Base-by-base conservation (phyloP, 2,797 vertebrate genomes). In the Notoglanidium macrostoma region DNA sequence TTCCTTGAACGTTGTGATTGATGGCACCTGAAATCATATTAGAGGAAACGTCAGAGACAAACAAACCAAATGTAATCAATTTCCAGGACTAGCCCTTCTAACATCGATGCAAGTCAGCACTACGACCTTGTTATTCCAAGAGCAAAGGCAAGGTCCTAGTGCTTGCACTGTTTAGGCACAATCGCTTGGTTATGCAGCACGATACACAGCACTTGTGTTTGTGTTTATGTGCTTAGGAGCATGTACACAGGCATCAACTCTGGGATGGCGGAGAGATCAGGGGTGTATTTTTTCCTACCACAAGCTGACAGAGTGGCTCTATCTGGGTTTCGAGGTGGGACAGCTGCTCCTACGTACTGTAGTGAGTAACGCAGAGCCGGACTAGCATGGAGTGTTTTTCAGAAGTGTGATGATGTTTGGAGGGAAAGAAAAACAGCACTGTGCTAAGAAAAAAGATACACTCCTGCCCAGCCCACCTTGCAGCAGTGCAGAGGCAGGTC, bases 401-500 rank as follows among this genome's bases (percentile, higher is more conserved):
- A 80, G 87, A 85, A 74, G 84, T 63, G 86, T 84, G 90, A 76
- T 55, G 90, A 86, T 82, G 83, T 83, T 83, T 14, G 46, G 57
- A 68, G 44, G 63, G 26, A 67, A 83, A 84, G 35, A 80, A 89
- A 40, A 81, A 63, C 89, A 85, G 86, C 46, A 82, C 67, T 59
- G 86, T 72, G 86, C 85, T 89, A 78, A 85, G 70, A 90, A 83
- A 86, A 73, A 85, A 87, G 87, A 89, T 55, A 14, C 32, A 80
- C 51, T 70, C 68, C 65, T 67, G 82, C 90, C 78, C 86, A 89
- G 85, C 88, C 90, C 85, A 80, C 78, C 87, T 89, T 90, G 88
- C 88, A 90, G 88, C 87, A 88, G 87, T 89, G 88, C 88, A 89
- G 90, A 90, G 90, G 87, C 88, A 87, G 88, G 90, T 90, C 88